phyloP scores from a whole-genome alignment of 2,888 invertebrate species.

The Lamellibrachia satsuma region DNA sequence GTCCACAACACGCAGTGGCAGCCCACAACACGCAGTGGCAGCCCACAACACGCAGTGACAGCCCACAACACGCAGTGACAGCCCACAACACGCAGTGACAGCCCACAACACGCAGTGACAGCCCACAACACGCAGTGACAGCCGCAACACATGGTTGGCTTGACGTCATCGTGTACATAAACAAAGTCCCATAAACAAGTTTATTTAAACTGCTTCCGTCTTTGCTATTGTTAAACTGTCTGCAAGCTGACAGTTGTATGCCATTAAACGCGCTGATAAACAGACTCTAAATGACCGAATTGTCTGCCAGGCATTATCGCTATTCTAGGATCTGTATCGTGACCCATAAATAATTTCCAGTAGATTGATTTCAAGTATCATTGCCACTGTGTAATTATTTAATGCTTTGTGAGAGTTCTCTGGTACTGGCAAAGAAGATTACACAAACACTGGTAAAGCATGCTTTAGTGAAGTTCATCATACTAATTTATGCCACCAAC shows the following conservation, averaged over 20 bases:
- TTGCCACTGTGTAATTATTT: too few species aligned
- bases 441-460: too few species aligned
- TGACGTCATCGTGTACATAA: neutral
- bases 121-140: neutral
- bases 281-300: neutral
- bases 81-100: neutral
- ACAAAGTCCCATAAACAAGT: neutral
- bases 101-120: neutral
- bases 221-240: neutral
- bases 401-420: too few species aligned
- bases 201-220: conserved; percentile 13
- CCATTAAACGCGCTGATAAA: neutral
- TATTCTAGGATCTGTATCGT: too few species aligned
- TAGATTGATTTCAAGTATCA: too few species aligned
- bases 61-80: neutral
- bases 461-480: neutral
- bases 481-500: neutral
- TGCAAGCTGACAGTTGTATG: neutral
- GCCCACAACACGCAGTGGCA: too few species aligned
- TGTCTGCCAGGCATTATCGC: neutral
- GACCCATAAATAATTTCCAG: too few species aligned
- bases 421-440: too few species aligned
- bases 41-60: too few species aligned
- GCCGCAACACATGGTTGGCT: neutral
- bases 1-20: too few species aligned